These are phyloP conservation scores for Drosophila robusta DNA, from an alignment of 2,888 invertebrate genomes.

Conservation along the genomic window DNA sequence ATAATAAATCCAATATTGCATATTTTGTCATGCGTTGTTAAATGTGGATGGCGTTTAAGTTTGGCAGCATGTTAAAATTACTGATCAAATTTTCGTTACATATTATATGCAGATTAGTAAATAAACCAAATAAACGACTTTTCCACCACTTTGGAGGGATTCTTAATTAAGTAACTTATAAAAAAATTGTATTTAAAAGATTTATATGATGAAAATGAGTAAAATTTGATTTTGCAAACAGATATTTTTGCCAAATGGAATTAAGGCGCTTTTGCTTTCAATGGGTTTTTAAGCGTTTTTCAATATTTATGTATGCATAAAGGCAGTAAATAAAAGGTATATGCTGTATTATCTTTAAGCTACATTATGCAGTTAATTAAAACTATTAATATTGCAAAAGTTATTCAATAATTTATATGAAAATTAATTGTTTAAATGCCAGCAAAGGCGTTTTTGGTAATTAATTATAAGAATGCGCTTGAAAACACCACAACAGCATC, in stretches of 20 bases:
- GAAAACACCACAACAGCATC: constrained; percentile 2
- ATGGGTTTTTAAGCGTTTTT: background rate
- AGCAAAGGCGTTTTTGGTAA: constrained; percentile 32
- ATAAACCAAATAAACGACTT: no score
- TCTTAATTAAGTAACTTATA: no score
- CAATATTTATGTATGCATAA: background rate
- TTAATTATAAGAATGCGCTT: constrained; percentile 37
- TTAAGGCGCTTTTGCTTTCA: constrained; percentile 10
- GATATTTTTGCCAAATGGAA: background rate
- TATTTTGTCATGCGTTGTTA: no score
- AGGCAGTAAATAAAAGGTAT: background rate
- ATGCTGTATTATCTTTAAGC: constrained; percentile 28
- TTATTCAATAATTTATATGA: constrained; percentile 25
- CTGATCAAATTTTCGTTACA: no score
- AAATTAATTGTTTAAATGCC: constrained; percentile 61
- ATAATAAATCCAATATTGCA: no score
- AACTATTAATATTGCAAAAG: constrained; percentile 46
- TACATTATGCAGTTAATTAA: constrained; percentile 59
- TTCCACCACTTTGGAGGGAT: no score
- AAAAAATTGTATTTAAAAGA: no score
- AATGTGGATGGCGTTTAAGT: no score
- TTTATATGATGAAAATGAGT: no score
- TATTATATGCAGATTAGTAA: no score
- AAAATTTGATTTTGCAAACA: background rate
- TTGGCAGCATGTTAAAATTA: no score